Base-by-base conservation (phyloP, 23 tunicate species). In the Diplosoma virens region DNA sequence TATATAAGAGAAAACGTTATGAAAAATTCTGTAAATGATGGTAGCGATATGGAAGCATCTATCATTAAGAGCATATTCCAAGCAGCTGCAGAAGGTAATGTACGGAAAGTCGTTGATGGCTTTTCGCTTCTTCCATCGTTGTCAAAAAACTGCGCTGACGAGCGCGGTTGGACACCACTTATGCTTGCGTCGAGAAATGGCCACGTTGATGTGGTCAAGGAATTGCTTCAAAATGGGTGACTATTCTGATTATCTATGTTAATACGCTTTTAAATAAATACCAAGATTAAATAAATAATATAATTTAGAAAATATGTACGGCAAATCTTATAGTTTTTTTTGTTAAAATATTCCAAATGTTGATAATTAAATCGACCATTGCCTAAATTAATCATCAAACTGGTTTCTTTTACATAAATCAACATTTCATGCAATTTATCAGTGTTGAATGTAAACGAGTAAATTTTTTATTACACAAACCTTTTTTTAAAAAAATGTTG, bases 161-260 rank as follows among this genome's bases (percentile, higher is more conserved):
- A 76, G 23, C 75, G 66, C 32, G 92, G 97, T 1, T 92, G 91
- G 92, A 75, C 97, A 6, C 84, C 97, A 9, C 92, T 92, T 56
- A 92, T 92, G 97, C 79, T 85, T 47, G 91, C 97, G 16, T 79
- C 97, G 53, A 85, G 97, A 45, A 92, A 85, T 77, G 92, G 92
- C 55, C 97, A 92, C 73, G 33, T 70, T 20, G 52, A 85, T 27
- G 67, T 68, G 24, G 48, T 81, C 30, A 48, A 85, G 28, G 71
- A 54, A 46, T 65, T 92, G 17, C 76, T 92, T 20, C 35, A 85
- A 32, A 35, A 80, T 61, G 94, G 94, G 94, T 87, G 34, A 47
- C 61, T 29, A 22, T 3, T 4, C 6, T 61, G 69, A 35, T n/a
- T n/a, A n/a, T n/a, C n/a, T n/a, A n/a, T n/a, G n/a, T n/a, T n/a